phyloP scores from a whole-genome alignment of 1,140 invertebrate genomes.

The Ctenoplectra terminalis region DNA sequence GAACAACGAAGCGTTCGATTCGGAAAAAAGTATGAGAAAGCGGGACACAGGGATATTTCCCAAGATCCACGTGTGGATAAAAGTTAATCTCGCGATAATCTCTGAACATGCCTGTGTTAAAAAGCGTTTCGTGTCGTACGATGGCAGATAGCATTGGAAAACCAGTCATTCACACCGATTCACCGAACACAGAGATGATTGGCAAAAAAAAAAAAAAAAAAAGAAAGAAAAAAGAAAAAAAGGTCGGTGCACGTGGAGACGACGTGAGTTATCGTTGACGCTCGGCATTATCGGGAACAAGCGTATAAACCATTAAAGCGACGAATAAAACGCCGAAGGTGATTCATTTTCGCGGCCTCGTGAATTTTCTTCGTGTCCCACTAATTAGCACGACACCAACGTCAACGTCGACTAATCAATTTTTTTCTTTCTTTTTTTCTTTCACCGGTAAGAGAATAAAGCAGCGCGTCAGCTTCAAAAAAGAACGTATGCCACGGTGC shows the following conservation, averaged over 20 bases:
- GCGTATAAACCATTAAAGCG: too few species aligned
- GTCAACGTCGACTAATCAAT: background rate
- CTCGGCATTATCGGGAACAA: too few species aligned
- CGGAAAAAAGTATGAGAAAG: background rate
- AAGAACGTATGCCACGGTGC: too few species aligned
- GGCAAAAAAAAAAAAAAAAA: background rate
- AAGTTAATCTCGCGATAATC: constrained; percentile 1
- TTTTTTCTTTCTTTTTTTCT: too few species aligned
- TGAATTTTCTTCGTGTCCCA: constrained; percentile 31
- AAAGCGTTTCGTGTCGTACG: background rate
- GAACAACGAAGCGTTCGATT: background rate
- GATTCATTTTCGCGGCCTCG: background rate
- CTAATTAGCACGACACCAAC: constrained; percentile 59
- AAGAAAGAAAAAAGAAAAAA: background rate
- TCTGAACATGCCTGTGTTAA: background rate
- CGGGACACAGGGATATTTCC: constrained; percentile 1
- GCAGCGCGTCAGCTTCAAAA: background rate
- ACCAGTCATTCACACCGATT: background rate
- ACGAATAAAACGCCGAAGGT: background rate
- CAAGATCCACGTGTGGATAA: constrained; percentile 33
- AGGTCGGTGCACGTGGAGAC: too few species aligned
- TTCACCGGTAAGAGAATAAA: background rate
- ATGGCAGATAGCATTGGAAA: constrained; percentile 7
- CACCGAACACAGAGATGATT: too few species aligned
- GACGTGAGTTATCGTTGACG: too few species aligned